These are phyloP conservation scores for Leptogaster cylindrica DNA, from an alignment of 2,888 invertebrate species.

Conservation along the genomic window DNA sequence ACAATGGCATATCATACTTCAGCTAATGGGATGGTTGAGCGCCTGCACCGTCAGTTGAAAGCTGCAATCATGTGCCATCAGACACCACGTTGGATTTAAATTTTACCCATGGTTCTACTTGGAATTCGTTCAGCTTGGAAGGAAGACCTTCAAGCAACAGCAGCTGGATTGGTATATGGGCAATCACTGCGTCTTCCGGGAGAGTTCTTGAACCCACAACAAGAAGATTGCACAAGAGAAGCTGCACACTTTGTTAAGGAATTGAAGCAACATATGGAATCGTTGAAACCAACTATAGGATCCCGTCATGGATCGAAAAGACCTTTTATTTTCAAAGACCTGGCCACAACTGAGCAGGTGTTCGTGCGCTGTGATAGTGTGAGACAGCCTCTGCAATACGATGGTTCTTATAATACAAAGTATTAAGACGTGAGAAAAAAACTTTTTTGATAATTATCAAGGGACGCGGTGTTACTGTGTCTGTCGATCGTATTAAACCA, in stretches of 20 bases:
- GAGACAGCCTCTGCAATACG: background rate
- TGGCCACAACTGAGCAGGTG: background rate
- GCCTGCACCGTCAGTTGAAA: background rate
- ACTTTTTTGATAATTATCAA: no score
- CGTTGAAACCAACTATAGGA: background rate
- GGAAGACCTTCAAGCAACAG: background rate
- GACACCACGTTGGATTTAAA: background rate
- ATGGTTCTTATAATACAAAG: no score
- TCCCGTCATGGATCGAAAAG: background rate
- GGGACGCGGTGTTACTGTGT: no score
- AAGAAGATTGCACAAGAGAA: background rate
- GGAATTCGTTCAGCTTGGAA: background rate
- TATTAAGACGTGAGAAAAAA: no score
- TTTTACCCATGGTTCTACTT: background rate
- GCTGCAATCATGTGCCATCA: background rate
- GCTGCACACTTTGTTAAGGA: background rate
- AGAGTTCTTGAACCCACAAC: background rate
- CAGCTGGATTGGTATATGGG: background rate
- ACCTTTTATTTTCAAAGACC: background rate
- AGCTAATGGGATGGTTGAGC: background rate
- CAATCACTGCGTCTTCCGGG: background rate
- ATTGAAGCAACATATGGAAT: background rate
- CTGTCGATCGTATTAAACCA: no score
- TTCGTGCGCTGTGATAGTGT: background rate
- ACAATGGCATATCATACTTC: background rate